Percentiles rank a stretch among this genome's conserved stretches.
phyloP scores from a whole-genome alignment of 2,797 vertebrate genomes.

The Rallus crepitans region DNA sequence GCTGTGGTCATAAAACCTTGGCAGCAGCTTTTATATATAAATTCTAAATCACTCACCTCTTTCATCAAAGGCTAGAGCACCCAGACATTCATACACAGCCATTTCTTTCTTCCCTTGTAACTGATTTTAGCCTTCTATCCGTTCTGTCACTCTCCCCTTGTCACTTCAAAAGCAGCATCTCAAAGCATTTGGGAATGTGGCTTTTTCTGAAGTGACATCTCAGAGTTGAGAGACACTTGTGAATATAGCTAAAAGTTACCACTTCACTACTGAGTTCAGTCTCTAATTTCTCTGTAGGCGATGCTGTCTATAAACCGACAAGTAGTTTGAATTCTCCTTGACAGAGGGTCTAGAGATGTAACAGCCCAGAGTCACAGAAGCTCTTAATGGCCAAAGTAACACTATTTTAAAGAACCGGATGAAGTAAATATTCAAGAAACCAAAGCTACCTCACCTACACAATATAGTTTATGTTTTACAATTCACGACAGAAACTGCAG shows the following conservation, averaged over 20 bases:
- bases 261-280: slow-evolving; percentile 12
- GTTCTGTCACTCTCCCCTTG: not conserved
- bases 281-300: slow-evolving; percentile 22
- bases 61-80: not conserved
- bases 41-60: not conserved
- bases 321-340: slow-evolving; percentile 25
- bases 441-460: not conserved
- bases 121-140: not conserved
- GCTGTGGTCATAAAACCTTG: not conserved
- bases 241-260: slow-evolving; percentile 37
- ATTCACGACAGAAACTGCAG: not conserved
- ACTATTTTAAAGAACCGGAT: not conserved
- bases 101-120: not conserved
- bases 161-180: slow-evolving; percentile 16
- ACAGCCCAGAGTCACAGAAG: not conserved
- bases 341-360: not conserved
- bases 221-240: slow-evolving; percentile 39
- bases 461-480: not conserved
- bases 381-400: not conserved
- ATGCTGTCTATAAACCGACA: not conserved
- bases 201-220: slow-evolving; percentile 41
- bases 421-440: not conserved
- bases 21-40: not conserved
- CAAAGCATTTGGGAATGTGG: not conserved
- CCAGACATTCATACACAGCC: not conserved